Conservation (phyloP, 2,888 invertebrate species). For the Troides oblongomaculatus region DNA sequence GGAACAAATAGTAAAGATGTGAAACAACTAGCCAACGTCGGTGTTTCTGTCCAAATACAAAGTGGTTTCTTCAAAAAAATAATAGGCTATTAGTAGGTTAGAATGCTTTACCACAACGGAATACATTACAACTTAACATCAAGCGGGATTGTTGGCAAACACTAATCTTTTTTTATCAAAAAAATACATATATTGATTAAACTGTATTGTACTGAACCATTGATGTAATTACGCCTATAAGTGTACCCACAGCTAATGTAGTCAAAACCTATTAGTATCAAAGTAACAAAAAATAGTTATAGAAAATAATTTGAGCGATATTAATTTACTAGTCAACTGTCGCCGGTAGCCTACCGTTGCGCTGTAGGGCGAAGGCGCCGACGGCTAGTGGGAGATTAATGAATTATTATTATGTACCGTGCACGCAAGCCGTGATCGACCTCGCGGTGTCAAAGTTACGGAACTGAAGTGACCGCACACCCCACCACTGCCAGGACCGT, state of each 20-base stretch:
- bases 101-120: too few species aligned
- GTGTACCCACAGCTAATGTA: not conserved
- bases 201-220: too few species aligned
- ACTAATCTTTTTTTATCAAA: too few species aligned
- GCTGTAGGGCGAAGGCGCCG: slow-evolving; percentile 40
- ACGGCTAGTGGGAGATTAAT: slow-evolving; percentile 49
- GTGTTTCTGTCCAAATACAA: too few species aligned
- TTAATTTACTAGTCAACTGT: slow-evolving; percentile 32
- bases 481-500: slow-evolving; percentile 67
- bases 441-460: slow-evolving; percentile 79
- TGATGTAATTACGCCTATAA: not conserved
- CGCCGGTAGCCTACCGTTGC: slow-evolving; percentile 35
- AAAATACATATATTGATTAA: too few species aligned
- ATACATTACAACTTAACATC: too few species aligned
- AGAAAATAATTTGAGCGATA: slow-evolving; percentile 18
- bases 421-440: slow-evolving; percentile 59
- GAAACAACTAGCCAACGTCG: too few species aligned
- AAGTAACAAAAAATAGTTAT: slow-evolving; percentile 1
- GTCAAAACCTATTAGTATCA: not conserved
- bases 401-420: slow-evolving; percentile 47
- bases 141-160: too few species aligned
- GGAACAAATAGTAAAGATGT: too few species aligned
- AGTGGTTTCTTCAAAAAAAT: too few species aligned
- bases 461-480: slow-evolving; percentile 73
- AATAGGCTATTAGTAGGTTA: too few species aligned